Evolutionary conservation across 1,140 invertebrate genomes (phyloP).

Genomic region (Sminthurinus signatus): DNA sequence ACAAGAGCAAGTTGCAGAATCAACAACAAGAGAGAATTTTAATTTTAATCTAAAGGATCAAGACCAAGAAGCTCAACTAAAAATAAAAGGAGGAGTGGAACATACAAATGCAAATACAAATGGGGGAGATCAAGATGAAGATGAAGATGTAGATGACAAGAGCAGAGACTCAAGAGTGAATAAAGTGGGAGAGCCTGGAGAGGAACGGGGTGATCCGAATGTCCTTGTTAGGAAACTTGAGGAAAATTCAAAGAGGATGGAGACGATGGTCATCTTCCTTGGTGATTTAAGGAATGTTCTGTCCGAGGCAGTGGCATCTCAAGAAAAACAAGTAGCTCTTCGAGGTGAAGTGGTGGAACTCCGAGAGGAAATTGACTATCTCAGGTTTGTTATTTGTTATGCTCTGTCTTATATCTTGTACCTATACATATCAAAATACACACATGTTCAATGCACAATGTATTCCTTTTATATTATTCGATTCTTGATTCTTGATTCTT

Average conservation of each 20-base stretch:
- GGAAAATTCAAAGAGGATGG: constrained; percentile 33
- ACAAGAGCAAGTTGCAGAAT: not conserved
- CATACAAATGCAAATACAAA: no score
- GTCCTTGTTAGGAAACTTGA: constrained; percentile 21
- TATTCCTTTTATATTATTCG: no score
- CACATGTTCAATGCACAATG: no score
- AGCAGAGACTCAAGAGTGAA: no score
- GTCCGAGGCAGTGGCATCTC: constrained; percentile 15
- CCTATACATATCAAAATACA: no score
- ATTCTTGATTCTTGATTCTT: no score
- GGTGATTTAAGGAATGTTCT: constrained; percentile 29
- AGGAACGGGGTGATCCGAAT: not conserved
- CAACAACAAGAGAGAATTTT: not conserved
- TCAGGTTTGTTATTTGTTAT: constrained; percentile 20
- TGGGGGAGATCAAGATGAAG: not conserved
- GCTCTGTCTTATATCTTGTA: not conserved
- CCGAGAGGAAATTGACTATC: constrained; percentile 27
- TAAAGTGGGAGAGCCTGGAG: no score
- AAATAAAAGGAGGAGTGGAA: no score
- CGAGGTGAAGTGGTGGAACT: constrained; percentile 26
- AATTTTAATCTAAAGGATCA: no score
- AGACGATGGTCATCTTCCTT: constrained; percentile 28
- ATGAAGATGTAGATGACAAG: not conserved
- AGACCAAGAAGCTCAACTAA: no score
- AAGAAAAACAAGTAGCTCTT: constrained; percentile 17